Evolutionary conservation across 2,113 vertebrate genomes (phyloP).

Genomic region (Notarius quadriscutis): DNA sequence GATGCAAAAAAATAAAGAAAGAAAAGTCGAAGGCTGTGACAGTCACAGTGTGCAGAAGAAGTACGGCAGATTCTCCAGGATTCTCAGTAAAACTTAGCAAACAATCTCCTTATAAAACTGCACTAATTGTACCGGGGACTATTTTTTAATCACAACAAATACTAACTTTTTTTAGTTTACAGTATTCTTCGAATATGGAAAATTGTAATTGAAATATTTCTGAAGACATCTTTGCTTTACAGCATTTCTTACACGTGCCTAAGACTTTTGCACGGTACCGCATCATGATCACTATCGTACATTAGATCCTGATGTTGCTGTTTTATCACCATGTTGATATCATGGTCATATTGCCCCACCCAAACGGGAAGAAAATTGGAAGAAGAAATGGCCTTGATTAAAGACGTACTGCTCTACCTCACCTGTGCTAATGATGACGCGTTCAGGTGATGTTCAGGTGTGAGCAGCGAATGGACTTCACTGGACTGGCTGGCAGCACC

Average conservation of each 20-base stretch:
- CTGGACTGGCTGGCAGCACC: background rate
- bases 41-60: background rate
- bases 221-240: background rate
- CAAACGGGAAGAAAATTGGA: background rate
- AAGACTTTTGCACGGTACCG: background rate
- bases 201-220: background rate
- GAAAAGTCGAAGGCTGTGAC: background rate
- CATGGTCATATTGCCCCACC: background rate
- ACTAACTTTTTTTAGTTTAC: background rate
- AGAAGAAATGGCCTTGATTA: background rate
- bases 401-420: background rate
- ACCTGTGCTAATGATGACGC: constrained; percentile 25
- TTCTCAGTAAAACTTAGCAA: background rate
- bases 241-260: background rate
- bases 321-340: background rate
- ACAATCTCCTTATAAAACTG: background rate
- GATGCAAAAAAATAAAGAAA: background rate
- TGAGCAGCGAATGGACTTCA: background rate
- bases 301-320: background rate
- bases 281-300: background rate
- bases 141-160: background rate
- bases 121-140: background rate
- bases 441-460: constrained; percentile 19
- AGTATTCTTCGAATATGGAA: background rate
- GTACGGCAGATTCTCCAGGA: background rate